Conservation (phyloP, 2,797 vertebrate genomes). For the Cyclopterus lumpus region DNA sequence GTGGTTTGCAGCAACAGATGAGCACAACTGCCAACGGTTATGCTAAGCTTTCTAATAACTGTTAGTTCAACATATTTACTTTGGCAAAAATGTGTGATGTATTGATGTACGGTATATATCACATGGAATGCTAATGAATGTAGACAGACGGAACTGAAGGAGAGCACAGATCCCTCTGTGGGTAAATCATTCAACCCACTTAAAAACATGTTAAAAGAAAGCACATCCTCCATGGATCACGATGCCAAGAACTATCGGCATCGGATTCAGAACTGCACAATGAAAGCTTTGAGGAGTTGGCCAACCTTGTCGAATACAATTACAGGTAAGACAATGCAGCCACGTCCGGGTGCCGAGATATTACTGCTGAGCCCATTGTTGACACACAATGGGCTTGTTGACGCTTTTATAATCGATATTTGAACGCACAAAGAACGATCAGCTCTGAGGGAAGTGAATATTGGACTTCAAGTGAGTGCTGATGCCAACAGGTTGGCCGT, state of each 20-base stretch:
- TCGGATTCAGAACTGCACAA: neutral
- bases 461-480: neutral
- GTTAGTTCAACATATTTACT: conserved; percentile 66
- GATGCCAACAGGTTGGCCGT: no score
- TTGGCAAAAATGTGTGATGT: conserved; percentile 39
- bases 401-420: neutral
- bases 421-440: neutral
- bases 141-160: conserved; percentile 24
- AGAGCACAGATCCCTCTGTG: conserved; percentile 12
- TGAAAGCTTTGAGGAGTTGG: neutral
- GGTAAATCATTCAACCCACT: conserved; percentile 47
- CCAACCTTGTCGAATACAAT: neutral
- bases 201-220: conserved; percentile 46
- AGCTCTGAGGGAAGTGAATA: neutral
- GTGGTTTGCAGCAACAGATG: conserved; percentile 62
- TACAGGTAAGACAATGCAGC: neutral
- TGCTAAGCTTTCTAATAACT: conserved; percentile 66
- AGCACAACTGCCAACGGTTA: conserved; percentile 52
- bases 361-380: neutral
- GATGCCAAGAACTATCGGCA: conserved; percentile 4
- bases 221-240: conserved; percentile 32
- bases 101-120: conserved; percentile 45
- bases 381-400: no score
- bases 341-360: neutral
- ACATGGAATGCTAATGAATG: conserved; percentile 40